Evolutionary conservation across 2,113 vertebrate genomes (phyloP), one percentile per base, ranked within the genome.

Genomic region (Leptodactylus fuscus): DNA sequence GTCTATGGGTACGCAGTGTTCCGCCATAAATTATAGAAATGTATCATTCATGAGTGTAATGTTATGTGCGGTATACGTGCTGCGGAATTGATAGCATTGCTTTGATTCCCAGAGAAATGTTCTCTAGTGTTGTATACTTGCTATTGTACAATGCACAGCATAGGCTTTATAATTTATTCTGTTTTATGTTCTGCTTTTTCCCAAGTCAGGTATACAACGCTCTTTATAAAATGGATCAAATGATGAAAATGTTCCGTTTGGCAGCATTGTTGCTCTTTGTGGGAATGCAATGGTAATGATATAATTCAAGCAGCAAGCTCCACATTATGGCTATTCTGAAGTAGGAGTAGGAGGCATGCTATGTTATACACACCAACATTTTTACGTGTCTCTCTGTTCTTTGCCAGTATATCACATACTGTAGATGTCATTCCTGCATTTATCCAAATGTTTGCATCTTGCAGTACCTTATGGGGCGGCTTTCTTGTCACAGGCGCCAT

Each of bases 321-420:
- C 53, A 65, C 55, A 67, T 65, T 84, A 65, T 16, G 58, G 73
- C n/a, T 85, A 85, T 85, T 85, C 71, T 36, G 29, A 67, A 65
- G 4, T 27, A 2, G 49, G 58, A 46, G 74, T 85, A 38, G 74
- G 73, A 85, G 73, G 74, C 82, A 27, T 85, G 9, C 24, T 49
- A 41, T 62, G 75, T 62, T 34, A 67, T 49, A 41, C n/a, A 34
- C 60, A 78, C 32, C 22, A 44, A 48, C 53, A 77, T 5, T 65
- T 83, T 22, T 77, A 48, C 79, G 65, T 79, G n/a, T 53, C 32
- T 58, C 16, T 69, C 65, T 69, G 46, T 65, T 32, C 29, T 62
- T 51, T 77, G 69, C 55, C 44, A 69, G 69, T 67, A 67, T 38
- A 78, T 85, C 82, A 67, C 78, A 74, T 29, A 16, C 5, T 34